Base-by-base conservation (phyloP, 2,888 invertebrate genomes). In the Tridacna crocea region DNA sequence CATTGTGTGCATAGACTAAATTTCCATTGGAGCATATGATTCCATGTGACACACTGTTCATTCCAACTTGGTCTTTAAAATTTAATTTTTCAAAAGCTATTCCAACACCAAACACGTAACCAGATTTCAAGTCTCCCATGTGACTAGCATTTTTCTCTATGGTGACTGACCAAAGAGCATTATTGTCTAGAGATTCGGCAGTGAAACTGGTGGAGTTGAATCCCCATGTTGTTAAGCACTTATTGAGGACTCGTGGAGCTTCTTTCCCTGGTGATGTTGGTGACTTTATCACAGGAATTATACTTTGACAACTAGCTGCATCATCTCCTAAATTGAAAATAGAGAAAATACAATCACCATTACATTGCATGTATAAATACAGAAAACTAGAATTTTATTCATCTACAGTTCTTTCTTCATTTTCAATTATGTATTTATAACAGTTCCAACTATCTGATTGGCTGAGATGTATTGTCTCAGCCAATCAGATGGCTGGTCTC, bases 31-130 rank as follows among this genome's bases (percentile, higher is more conserved):
- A 83, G 79, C 93, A 93, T 11, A 92, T 89, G 2, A 93, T 87
- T 19, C 92, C 93, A 84, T 91, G 87, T 10, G 93, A 92, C 2
- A 83, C 83, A 22, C 83, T 76, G 26, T 90, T 90, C 87, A 92
- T 89, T 11, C 93, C 93, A 12, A 93, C 92, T 79, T 91, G 88
- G 68, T 93, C 93, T 80, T 92, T 93, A 51, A 89, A 88, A 55
- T 77, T 88, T 19, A 93, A 88, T 60, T 86, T 83, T 27, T 90
- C 90, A 17, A 87, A 88, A 2, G 92, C 87, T 17, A 93, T 88
- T 46, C 93, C 93, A 10, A 92, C 91, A 17, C 93, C 93, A 84
- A 93, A 93, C n/a, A 93, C 87, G 82, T 93, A 93, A 19, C 93
- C 92, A 60, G 89, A 84, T 66, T 89, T 90, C 55, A 90, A 80